These are phyloP conservation scores for Typhlomys cinereus DNA, from an alignment of 2,113 vertebrate species.

Conservation along the genomic window DNA sequence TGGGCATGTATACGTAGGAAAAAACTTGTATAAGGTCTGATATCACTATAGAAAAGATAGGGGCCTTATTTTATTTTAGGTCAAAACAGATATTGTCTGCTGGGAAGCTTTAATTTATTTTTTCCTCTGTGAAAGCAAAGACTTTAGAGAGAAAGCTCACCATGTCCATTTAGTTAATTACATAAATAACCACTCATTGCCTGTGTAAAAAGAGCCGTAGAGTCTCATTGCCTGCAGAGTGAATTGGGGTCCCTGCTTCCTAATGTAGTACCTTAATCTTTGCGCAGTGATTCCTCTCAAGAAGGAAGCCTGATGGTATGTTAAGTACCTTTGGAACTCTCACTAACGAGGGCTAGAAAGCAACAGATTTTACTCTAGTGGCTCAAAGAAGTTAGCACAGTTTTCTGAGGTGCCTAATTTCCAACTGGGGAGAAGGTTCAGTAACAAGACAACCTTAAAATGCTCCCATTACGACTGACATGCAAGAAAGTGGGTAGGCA, in stretches of 20 bases:
- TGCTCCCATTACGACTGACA: slow-evolving; percentile 28
- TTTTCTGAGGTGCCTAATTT: slow-evolving; percentile 51
- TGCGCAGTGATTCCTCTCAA: neutral
- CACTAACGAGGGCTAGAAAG: neutral
- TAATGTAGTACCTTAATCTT: neutral
- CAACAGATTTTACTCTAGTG: neutral
- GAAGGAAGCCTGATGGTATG: neutral
- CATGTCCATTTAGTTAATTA: slow-evolving; percentile 25
- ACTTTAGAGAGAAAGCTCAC: neutral
- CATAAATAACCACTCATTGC: slow-evolving; percentile 55
- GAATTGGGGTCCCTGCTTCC: slow-evolving; percentile 23
- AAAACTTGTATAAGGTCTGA: neutral
- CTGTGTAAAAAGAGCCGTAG: neutral
- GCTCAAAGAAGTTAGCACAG: slow-evolving; percentile 48
- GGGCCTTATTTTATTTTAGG: neutral
- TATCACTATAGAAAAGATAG: neutral
- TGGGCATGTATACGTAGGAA: too few species aligned
- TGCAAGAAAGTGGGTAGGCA: neutral
- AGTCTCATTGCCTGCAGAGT: neutral
- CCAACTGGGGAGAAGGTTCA: neutral
- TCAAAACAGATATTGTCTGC: neutral
- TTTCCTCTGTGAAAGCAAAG: neutral
- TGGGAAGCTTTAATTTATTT: slow-evolving; percentile 35
- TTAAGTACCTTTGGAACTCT: neutral
- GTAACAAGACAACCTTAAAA: slow-evolving; percentile 51